Evolutionary conservation across 2,113 vertebrate species (phyloP).

Genomic region (Campylomormyrus numenius): DNA sequence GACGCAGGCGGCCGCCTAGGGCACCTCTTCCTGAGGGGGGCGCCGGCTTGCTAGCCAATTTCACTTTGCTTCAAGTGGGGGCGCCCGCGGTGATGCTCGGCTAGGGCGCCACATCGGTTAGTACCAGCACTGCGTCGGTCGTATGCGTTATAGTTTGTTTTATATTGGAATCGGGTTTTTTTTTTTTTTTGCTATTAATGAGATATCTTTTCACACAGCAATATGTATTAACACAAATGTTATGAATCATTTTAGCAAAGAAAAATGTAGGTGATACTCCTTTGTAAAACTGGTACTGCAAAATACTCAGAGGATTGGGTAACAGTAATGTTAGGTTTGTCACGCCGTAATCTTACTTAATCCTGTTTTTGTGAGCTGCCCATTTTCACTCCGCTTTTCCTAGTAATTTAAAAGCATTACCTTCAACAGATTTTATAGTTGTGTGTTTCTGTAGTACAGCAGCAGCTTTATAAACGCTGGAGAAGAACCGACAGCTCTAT

Average conservation of each 20-base stretch:
- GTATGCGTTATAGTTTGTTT: too few relatives aligned
- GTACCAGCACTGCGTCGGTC: too few relatives aligned
- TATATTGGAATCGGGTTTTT: neutral
- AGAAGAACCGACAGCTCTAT: neutral
- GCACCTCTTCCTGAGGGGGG: neutral
- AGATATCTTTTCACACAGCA: neutral
- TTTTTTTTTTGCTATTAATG: neutral
- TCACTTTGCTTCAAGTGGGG: neutral
- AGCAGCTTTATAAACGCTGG: neutral
- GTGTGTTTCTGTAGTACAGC: neutral
- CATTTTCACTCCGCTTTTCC: neutral
- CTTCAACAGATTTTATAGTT: neutral
- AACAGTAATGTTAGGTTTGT: neutral
- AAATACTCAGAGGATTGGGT: neutral
- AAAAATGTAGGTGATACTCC: neutral
- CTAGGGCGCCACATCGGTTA: neutral
- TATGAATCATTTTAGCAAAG: neutral
- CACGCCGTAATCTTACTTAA: neutral
- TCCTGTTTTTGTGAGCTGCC: neutral
- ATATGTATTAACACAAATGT: neutral
- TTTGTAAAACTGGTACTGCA: neutral
- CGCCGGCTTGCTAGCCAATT: neutral
- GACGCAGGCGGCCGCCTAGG: neutral
- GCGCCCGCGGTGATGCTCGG: neutral
- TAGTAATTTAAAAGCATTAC: neutral